Evolutionary conservation across 2,797 vertebrate species (phyloP), one percentile per base, ranked within the genome.

Genomic region (Lerista edwardsae): DNA sequence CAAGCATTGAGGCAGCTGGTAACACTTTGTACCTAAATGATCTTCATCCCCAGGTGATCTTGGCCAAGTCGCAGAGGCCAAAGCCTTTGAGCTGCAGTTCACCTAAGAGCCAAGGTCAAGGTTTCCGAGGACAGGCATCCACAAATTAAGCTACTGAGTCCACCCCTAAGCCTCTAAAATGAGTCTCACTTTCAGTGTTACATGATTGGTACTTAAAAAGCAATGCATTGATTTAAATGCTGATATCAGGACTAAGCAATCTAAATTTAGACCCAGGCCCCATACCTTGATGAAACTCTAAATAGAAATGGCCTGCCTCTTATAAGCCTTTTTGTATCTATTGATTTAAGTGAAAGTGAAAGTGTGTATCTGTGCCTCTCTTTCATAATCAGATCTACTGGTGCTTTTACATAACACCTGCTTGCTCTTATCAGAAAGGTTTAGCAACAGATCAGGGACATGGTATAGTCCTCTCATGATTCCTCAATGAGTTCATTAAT

Each of bases 141-240:
- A 83, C 87, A 83, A 51, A 82, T 80, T 88, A 91, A 73, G 19
- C 12, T 90, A 76, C 73, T 75, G 88, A 87, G 87, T 80, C n/a
- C 9, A 80, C 25, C 79, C 73, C 82, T 85, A 81, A 79, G 62
- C 57, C 75, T 83, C 88, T 75, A 93, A 92, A 87, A 80, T 61
- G 72, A 34, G 57, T 82, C 83, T 83, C 39, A 1, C 88, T 93
- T 87, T 88, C 79, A 75, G 47, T 55, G 31, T 4, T 81, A 31
- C 36, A 83, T 2, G 83, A 62, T 3, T 61, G 59, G 21, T 47
- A 62, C 67, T 36, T 29, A 27, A 9, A 14, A 86, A 85, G 83
- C 62, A 83, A 14, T 25, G 62, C 87, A 68, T 0, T 76, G 86
- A 85, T 83, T 86, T 80, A 84, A 75, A 61, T 65, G 55, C 64